These are phyloP conservation scores for Netelia virgata DNA, from an alignment of 2,888 invertebrate genomes.

Conservation along the genomic window DNA sequence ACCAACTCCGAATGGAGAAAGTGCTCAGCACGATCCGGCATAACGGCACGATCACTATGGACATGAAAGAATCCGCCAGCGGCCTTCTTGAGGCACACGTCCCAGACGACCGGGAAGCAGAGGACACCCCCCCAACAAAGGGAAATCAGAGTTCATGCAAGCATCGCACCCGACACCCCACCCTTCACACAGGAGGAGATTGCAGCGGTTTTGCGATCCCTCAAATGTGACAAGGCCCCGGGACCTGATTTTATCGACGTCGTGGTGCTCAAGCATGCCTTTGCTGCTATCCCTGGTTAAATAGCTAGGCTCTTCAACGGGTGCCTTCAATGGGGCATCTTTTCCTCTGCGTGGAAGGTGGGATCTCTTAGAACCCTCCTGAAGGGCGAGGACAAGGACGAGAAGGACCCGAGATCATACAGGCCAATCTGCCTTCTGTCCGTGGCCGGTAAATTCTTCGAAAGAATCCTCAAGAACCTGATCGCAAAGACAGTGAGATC, in stretches of 20 bases:
- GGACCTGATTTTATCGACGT: no score
- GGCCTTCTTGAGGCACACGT: slow-evolving; percentile 57
- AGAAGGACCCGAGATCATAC: slow-evolving; percentile 55
- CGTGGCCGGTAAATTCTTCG: slow-evolving; percentile 56
- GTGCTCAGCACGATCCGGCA: slow-evolving; percentile 47
- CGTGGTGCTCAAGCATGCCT: no score
- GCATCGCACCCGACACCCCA: slow-evolving; percentile 20
- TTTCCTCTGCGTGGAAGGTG: slow-evolving; percentile 6
- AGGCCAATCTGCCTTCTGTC: slow-evolving; percentile 59
- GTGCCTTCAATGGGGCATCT: no score
- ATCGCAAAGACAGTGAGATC: background rate
- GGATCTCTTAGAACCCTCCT: background rate
- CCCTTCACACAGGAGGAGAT: no score
- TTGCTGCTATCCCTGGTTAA: no score
- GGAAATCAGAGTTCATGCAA: slow-evolving; percentile 37
- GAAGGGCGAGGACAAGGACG: slow-evolving; percentile 53
- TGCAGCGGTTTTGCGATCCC: no score
- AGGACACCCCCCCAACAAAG: slow-evolving; percentile 20
- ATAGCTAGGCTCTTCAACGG: no score
- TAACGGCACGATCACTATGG: slow-evolving; percentile 20
- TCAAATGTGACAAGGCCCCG: no score
- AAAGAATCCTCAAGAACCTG: slow-evolving; percentile 52
- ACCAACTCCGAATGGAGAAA: slow-evolving; percentile 50
- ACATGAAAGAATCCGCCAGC: slow-evolving; percentile 52
- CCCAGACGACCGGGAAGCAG: slow-evolving; percentile 57